These are phyloP conservation scores for Drosophila tripunctata DNA, from an alignment of 2,888 invertebrate genomes.

Conservation along the genomic window DNA sequence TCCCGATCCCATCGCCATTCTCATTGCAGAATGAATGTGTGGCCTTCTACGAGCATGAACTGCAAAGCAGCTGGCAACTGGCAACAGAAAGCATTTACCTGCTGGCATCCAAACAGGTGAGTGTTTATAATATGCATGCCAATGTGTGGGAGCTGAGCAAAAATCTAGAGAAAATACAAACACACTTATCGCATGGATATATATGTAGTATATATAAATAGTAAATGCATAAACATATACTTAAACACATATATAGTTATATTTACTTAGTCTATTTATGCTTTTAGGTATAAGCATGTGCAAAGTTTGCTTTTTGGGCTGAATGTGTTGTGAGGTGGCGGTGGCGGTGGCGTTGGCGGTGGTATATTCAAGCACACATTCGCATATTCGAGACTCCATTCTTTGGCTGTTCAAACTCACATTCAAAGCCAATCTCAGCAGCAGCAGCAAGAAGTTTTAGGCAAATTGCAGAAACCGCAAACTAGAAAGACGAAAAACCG, in stretches of 20 bases:
- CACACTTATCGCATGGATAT: constrained; percentile 7
- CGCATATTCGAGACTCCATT: background rate
- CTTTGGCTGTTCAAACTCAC: background rate
- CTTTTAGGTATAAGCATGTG: constrained; percentile 21
- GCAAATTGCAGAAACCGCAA: constrained; percentile 58
- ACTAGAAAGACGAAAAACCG: constrained; percentile 10
- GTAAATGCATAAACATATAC: background rate
- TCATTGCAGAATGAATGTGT: constrained; percentile 42
- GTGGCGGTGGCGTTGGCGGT: too few relatives aligned
- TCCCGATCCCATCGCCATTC: constrained; percentile 4
- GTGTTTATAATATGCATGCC: constrained; percentile 77
- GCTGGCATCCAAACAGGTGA: constrained; percentile 66
- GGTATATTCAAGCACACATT: background rate
- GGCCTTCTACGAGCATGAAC: constrained; percentile 46
- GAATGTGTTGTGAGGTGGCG: too few relatives aligned
- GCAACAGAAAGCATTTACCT: constrained; percentile 31
- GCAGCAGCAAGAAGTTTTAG: constrained; percentile 23
- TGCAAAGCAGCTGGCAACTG: constrained; percentile 24
- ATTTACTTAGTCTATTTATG: constrained; percentile 27
- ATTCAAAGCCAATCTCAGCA: constrained; percentile 38
- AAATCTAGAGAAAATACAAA: constrained; percentile 38
- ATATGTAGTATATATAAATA: background rate
- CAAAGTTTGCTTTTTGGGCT: constrained; percentile 14
- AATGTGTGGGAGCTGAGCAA: constrained; percentile 51
- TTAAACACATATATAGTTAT: background rate